A percentile compares a stretch with the other conserved stretches of the same genome.
Evolutionary conservation across 1,140 invertebrate genomes (phyloP).

Genomic region (Lamellibrachia luymesi): DNA sequence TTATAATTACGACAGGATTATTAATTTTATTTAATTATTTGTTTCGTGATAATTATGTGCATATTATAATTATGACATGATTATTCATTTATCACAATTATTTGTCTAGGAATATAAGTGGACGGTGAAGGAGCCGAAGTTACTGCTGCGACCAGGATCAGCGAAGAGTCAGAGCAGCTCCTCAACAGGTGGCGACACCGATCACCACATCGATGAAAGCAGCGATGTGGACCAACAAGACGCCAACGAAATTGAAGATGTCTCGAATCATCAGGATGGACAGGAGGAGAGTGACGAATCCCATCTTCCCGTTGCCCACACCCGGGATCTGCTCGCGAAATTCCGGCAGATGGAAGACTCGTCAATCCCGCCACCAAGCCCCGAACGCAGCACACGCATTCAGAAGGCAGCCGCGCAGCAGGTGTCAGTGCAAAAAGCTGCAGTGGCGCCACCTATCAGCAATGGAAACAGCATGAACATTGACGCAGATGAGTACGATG

Average conservation of each 20-base stretch:
- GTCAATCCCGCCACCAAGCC: background rate
- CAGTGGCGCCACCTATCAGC: background rate
- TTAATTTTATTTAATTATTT: background rate
- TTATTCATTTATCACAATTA: background rate
- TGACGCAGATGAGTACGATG: background rate
- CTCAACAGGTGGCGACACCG: background rate
- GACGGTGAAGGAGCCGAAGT: slow-evolving; percentile 3
- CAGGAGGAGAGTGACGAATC: background rate
- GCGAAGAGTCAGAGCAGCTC: slow-evolving; percentile 5
- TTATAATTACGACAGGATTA: background rate
- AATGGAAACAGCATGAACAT: background rate
- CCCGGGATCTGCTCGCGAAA: slow-evolving; percentile 8
- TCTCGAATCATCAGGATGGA: background rate
- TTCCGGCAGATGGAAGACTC: slow-evolving; percentile 15
- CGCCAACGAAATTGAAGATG: background rate
- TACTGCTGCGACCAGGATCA: background rate
- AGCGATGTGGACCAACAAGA: background rate
- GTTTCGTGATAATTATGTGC: background rate
- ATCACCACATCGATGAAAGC: background rate
- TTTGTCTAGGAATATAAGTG: slow-evolving; percentile 18
- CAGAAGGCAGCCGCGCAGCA: background rate
- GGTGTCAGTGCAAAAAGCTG: background rate
- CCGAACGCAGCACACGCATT: background rate
- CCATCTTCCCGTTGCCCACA: background rate
- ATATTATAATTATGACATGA: background rate